phyloP scores from a whole-genome alignment of 2,797 vertebrate species.

The Pangasius mekongensis region DNA sequence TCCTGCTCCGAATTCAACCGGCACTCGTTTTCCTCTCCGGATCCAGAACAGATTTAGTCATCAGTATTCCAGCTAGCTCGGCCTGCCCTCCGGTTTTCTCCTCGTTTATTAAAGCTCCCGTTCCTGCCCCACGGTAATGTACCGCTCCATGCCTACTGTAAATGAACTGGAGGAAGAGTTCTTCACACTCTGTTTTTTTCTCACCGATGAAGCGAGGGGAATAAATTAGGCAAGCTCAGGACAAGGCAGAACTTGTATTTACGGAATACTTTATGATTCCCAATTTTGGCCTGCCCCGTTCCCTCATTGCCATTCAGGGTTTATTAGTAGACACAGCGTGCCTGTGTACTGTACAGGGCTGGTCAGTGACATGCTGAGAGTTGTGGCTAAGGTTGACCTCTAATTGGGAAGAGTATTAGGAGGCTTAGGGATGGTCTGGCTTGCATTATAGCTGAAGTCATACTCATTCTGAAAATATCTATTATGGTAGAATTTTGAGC shows the following conservation, averaged over 20 bases:
- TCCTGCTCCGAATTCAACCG: constrained; percentile 66
- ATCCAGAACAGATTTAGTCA: constrained; percentile 79
- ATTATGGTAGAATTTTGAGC: constrained; percentile 11
- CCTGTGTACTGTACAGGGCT: constrained; percentile 42
- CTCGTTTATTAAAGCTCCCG: constrained; percentile 65
- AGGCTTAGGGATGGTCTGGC: constrained; percentile 13
- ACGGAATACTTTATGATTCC: constrained; percentile 61
- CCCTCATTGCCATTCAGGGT: constrained; percentile 67
- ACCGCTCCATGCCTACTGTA: constrained; percentile 68
- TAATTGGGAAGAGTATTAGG: constrained; percentile 47
- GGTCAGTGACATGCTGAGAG: constrained; percentile 51
- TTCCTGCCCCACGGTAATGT: constrained; percentile 68
- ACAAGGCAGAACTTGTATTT: constrained; percentile 73
- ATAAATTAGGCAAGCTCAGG: constrained; percentile 75
- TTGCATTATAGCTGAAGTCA: constrained; percentile 40
- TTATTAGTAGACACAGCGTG: constrained; percentile 66
- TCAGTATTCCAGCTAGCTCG: constrained; percentile 74
- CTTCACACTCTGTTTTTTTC: constrained; percentile 65
- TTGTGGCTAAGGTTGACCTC: constrained; percentile 45
- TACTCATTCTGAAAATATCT: constrained; percentile 14
- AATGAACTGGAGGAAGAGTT: constrained; percentile 77
- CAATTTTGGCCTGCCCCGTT: constrained; percentile 62
- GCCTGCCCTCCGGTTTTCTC: constrained; percentile 72
- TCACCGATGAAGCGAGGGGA: constrained; percentile 67
- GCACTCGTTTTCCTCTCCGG: constrained; percentile 68